Evolutionary conservation across 92 coral and sea anemone genomes (phyloP).

Genomic region (Bergia puertoricense): DNA sequence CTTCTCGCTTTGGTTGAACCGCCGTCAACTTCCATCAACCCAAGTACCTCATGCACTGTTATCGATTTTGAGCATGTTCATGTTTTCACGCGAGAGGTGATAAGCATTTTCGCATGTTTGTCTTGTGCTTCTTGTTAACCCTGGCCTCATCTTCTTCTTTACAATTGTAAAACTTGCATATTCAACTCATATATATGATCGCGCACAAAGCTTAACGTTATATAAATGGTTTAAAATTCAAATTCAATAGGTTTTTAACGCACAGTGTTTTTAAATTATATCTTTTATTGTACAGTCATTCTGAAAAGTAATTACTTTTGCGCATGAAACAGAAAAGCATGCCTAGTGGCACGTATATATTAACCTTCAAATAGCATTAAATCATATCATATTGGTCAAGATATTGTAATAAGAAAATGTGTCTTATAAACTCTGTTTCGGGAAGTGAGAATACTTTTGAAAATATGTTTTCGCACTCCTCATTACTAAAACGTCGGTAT

Average conservation of each 20-base stretch:
- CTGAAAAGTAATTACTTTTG: not conserved
- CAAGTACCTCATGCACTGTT: too few species aligned
- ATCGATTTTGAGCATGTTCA: not conserved
- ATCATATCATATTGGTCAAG: not conserved
- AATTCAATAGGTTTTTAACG: not conserved
- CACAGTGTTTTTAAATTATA: too few species aligned
- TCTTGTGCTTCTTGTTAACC: not conserved
- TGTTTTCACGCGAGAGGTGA: not conserved
- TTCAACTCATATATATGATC: not conserved
- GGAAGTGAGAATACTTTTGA: too few species aligned
- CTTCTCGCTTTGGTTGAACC: not conserved
- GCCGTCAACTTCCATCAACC: not conserved
- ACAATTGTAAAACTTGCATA: not conserved
- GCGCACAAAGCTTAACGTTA: not conserved
- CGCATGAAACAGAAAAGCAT: too few species aligned
- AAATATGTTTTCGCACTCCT: too few species aligned
- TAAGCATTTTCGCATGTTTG: not conserved
- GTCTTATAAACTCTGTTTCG: too few species aligned
- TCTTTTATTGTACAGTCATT: not conserved
- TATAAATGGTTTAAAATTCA: too few species aligned
- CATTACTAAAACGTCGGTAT: too few species aligned
- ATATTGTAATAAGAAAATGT: too few species aligned
- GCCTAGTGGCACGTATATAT: not conserved
- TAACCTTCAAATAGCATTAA: too few species aligned
- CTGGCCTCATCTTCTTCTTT: too few species aligned